A percentile compares a stretch with the other conserved stretches of the same genome.
phyloP scores from a whole-genome alignment of 2,113 vertebrate species.

The Periophthalmodon schlosseri region DNA sequence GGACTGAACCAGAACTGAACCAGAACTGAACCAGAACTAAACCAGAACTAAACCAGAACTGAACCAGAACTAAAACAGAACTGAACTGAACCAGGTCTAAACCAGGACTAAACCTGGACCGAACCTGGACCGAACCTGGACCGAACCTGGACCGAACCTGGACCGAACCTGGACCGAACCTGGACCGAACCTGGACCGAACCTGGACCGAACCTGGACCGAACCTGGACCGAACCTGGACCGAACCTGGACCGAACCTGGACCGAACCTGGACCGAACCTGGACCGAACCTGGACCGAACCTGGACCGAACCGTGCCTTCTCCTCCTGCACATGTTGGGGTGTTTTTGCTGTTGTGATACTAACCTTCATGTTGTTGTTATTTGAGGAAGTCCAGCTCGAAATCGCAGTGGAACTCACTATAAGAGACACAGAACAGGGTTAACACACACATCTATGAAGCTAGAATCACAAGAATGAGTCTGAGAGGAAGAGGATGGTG shows the following conservation, averaged over 20 bases:
- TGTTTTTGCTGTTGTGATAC: conserved; percentile 42
- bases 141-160: neutral
- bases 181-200: neutral
- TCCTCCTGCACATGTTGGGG: no score
- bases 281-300: no score
- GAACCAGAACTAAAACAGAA: no score
- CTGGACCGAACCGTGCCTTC: no score
- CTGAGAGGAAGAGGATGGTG: no score
- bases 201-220: neutral
- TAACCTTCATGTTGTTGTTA: conserved; percentile 95
- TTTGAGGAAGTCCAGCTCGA: conserved; percentile 92
- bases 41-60: no score
- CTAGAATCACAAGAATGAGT: no score
- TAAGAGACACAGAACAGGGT: conserved; percentile 14
- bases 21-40: neutral
- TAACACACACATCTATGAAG: no score
- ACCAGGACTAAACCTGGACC: neutral
- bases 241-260: neutral
- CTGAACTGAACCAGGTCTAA: neutral
- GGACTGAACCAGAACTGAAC: neutral
- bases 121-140: neutral
- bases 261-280: no score
- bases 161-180: no score
- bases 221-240: neutral
- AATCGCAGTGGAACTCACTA: conserved; percentile 64